Conservation (phyloP, 2,113 vertebrate genomes). For the Indicator indicator region DNA sequence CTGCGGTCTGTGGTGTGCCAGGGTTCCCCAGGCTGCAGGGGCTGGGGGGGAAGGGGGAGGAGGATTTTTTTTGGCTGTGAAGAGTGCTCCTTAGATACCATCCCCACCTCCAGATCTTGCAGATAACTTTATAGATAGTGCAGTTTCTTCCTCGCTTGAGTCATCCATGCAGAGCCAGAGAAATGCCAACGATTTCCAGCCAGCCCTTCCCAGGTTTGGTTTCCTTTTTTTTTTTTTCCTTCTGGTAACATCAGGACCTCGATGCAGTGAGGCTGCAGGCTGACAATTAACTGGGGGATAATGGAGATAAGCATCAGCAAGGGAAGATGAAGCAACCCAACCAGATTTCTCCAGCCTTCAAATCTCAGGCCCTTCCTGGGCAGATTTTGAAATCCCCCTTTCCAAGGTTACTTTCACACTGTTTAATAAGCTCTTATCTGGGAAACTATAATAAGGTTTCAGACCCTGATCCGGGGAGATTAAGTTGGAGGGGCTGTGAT, state of each 20-base stretch:
- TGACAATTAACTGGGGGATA: background rate
- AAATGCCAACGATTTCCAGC: slow-evolving; percentile 7
- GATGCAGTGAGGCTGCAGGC: background rate
- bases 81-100: background rate
- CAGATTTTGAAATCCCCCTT: slow-evolving; percentile 31
- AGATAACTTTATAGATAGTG: background rate
- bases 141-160: background rate
- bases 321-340: background rate
- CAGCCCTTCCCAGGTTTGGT: background rate
- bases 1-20: background rate
- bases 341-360: background rate
- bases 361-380: background rate
- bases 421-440: slow-evolving; percentile 41
- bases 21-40: background rate
- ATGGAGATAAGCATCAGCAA: background rate
- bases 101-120: background rate
- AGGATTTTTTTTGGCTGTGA: background rate
- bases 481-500: background rate
- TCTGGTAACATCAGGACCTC: background rate
- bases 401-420: slow-evolving; percentile 33
- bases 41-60: background rate
- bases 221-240: background rate
- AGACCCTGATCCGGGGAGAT: background rate
- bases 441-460: slow-evolving; percentile 7
- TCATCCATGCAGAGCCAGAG: background rate